phyloP scores from a whole-genome alignment of 2,888 invertebrate genomes.

The Drosophila mayaguana region DNA sequence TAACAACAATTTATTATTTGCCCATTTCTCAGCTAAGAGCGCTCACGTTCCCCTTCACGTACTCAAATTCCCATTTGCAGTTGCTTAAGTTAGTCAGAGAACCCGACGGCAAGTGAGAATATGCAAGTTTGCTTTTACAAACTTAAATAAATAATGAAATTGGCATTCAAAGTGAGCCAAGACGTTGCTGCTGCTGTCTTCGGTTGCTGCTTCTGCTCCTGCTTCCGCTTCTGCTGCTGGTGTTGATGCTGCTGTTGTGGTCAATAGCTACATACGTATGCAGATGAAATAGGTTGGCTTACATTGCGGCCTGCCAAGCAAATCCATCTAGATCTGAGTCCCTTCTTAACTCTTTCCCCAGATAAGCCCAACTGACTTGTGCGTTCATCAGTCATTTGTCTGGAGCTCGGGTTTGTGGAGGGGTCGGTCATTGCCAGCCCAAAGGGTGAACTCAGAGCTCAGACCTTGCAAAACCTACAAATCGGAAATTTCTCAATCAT shows the following conservation, averaged over 20 bases:
- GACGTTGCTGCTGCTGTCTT: slow-evolving; percentile 30
- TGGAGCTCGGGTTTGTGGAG: not conserved
- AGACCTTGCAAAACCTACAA: slow-evolving; percentile 41
- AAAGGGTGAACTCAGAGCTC: slow-evolving; percentile 43
- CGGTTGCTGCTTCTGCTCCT: not conserved
- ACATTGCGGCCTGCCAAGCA: slow-evolving; percentile 47
- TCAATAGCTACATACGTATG: slow-evolving; percentile 19
- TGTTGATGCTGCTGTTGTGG: slow-evolving; percentile 28
- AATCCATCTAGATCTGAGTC: slow-evolving; percentile 43
- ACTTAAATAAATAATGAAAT: slow-evolving; percentile 78
- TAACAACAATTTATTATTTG: slow-evolving; percentile 77
- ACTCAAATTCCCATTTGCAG: slow-evolving; percentile 1
- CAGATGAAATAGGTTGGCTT: slow-evolving; percentile 38
- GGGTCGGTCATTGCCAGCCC: slow-evolving; percentile 1
- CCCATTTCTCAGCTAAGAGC: slow-evolving; percentile 45
- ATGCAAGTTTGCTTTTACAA: slow-evolving; percentile 70
- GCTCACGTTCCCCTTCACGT: slow-evolving; percentile 2
- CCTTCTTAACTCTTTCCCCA: not conserved
- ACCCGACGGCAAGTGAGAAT: slow-evolving; percentile 51
- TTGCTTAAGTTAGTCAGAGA: slow-evolving; percentile 16
- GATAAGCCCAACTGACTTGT: slow-evolving; percentile 17
- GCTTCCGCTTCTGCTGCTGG: slow-evolving; percentile 16
- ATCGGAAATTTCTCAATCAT: slow-evolving; percentile 69
- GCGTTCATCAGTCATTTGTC: slow-evolving; percentile 59
- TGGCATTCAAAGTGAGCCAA: slow-evolving; percentile 62